These are phyloP conservation scores for Callaeas wilsoni DNA, from an alignment of 2,113 vertebrate species.

Conservation along the genomic window DNA sequence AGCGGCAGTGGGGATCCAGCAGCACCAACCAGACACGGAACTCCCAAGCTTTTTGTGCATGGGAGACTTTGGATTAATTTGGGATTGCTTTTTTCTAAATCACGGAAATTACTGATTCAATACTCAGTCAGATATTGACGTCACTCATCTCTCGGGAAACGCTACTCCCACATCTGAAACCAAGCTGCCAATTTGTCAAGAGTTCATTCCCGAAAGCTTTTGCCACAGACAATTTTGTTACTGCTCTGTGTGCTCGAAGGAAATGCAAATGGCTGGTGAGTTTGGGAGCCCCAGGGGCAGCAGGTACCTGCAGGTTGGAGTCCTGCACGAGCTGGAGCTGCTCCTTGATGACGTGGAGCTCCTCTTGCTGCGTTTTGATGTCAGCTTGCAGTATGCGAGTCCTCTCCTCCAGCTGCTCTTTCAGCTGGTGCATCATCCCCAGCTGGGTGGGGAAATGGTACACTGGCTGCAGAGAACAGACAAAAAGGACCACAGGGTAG, in stretches of 20 bases:
- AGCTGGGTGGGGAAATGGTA: slow-evolving; percentile 69
- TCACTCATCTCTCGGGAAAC: neutral
- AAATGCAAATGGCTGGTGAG: neutral
- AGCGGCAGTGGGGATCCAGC: neutral
- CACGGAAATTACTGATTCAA: neutral
- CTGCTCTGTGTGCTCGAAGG: neutral
- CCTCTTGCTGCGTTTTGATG: slow-evolving; percentile 82
- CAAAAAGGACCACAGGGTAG: neutral
- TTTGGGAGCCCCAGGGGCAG: neutral
- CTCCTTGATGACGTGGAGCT: slow-evolving; percentile 84
- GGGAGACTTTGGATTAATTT: neutral
- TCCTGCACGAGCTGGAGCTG: slow-evolving; percentile 78
- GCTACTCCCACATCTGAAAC: neutral
- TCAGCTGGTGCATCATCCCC: slow-evolving; percentile 85
- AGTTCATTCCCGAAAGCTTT: neutral
- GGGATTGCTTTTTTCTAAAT: neutral
- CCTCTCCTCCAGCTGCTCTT: slow-evolving; percentile 84
- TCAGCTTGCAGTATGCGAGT: slow-evolving; percentile 83
- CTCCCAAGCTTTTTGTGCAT: no score
- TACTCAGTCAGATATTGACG: neutral
- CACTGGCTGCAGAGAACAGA: slow-evolving; percentile 59
- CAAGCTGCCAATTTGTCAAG: neutral
- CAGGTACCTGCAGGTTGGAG: slow-evolving; percentile 80
- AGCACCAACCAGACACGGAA: neutral
- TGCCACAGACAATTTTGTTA: neutral